Evolutionary conservation across 2,113 vertebrate species (phyloP).

Genomic region (Tragelaphus imberbis): DNA sequence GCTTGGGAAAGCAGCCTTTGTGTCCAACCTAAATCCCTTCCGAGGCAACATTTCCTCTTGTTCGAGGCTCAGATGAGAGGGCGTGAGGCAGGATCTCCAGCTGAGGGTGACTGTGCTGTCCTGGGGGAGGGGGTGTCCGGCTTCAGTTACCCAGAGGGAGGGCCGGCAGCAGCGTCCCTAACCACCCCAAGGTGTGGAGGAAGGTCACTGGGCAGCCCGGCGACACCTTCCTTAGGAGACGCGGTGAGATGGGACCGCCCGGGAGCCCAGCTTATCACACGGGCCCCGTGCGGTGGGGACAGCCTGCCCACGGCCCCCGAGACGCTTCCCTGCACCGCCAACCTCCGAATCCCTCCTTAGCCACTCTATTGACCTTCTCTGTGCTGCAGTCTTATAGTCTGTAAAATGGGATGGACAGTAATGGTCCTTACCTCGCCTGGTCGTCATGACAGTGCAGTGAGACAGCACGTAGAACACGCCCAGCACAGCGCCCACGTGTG

Average conservation of each 20-base stretch:
- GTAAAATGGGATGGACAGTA: neutral
- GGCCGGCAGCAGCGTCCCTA: neutral
- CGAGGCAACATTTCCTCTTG: neutral
- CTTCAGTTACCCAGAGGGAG: neutral
- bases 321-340: neutral
- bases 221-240: neutral
- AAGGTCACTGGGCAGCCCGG: neutral
- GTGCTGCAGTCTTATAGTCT: neutral
- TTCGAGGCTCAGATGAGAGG: neutral
- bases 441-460: neutral
- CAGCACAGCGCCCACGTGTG: no score
- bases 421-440: neutral
- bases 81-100: neutral
- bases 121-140: neutral
- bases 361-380: neutral
- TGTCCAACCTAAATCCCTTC: neutral
- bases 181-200: neutral
- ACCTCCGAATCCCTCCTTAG: neutral
- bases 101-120: neutral
- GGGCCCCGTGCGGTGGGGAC: fast-evolving
- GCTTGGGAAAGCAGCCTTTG: neutral
- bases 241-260: fast-evolving
- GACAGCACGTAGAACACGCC: no score
- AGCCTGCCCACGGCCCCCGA: neutral
- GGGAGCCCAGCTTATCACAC: neutral